These are phyloP conservation scores for Aurelia aurita DNA, from an alignment of 30 jellyfish, hydroid and myxozoan genomes.

Conservation along the genomic window DNA sequence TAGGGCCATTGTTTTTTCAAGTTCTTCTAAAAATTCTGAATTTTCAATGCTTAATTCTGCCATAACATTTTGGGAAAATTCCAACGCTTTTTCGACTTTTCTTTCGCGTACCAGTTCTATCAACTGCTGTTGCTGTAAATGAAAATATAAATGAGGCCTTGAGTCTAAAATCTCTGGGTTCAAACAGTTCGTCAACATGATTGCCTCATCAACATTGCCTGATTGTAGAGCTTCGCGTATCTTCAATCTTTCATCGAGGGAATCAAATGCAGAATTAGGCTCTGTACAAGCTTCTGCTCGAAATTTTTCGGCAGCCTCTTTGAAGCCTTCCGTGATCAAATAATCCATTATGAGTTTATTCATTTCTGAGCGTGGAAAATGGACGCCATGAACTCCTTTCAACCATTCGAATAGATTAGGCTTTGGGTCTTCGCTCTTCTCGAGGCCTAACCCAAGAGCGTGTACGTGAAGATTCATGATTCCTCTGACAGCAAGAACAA, in stretches of 20 bases:
- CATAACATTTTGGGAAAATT: conserved; percentile 87
- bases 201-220: conserved; percentile 90
- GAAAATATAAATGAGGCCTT: conserved; percentile 82
- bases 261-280: conserved; percentile 85
- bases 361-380: conserved; percentile 86
- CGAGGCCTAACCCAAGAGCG: conserved; percentile 70
- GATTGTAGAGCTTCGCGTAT: conserved; percentile 91
- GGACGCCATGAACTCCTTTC: conserved; percentile 65
- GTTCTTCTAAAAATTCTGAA: conserved; percentile 74
- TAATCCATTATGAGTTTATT: conserved; percentile 92
- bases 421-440: conserved; percentile 56
- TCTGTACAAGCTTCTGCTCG: conserved; percentile 89
- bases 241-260: conserved; percentile 82
- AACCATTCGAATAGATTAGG: conserved; percentile 74
- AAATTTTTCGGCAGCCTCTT: conserved; percentile 98
- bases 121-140: conserved; percentile 94
- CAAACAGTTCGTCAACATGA: conserved; percentile 75
- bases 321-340: conserved; percentile 92
- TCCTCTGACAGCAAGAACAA: no score
- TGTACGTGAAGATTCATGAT: conserved; percentile 45
- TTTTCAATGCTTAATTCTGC: conserved; percentile 92
- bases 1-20: conserved; percentile 94
- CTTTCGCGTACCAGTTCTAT: conserved; percentile 88
- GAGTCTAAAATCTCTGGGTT: conserved; percentile 94
- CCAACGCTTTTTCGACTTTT: conserved; percentile 86